Percentiles rank a stretch among this genome's conserved stretches.
Evolutionary conservation across 2,888 invertebrate species (phyloP).

Genomic region (Acleris laterana): DNA sequence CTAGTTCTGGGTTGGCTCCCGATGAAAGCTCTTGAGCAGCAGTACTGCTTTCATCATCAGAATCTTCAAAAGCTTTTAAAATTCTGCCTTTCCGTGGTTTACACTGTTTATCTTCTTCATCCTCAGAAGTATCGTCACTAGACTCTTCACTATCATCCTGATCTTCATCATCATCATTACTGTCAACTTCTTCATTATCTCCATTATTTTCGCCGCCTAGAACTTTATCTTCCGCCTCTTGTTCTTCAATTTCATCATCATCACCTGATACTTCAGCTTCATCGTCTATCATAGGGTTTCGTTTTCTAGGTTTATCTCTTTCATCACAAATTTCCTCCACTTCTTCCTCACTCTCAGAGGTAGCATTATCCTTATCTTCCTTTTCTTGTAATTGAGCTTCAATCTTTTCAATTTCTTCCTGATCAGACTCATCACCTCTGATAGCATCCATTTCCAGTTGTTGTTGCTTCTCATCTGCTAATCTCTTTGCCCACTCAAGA

Average conservation of each 20-base stretch:
- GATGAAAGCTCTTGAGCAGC: not conserved
- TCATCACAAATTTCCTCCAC: slow-evolving; percentile 62
- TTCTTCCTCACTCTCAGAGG: slow-evolving; percentile 80
- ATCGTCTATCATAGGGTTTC: slow-evolving; percentile 71
- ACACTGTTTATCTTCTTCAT: slow-evolving; percentile 47
- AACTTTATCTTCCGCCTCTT: slow-evolving; percentile 32
- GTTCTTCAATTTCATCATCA: slow-evolving; percentile 56
- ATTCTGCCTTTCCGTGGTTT: slow-evolving; percentile 71
- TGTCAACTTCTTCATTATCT: slow-evolving; percentile 32
- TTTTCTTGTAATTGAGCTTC: slow-evolving; percentile 67
- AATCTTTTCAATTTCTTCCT: slow-evolving; percentile 74
- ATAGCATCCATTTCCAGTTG: slow-evolving; percentile 69
- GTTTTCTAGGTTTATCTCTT: slow-evolving; percentile 69
- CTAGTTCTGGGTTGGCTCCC: slow-evolving; percentile 7
- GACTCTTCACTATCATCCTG: slow-evolving; percentile 55
- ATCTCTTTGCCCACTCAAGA: slow-evolving; percentile 87
- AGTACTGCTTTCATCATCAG: slow-evolving; percentile 65
- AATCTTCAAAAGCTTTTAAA: slow-evolving; percentile 78
- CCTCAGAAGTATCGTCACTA: slow-evolving; percentile 63
- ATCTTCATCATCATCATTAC: slow-evolving; percentile 49
- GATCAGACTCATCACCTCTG: slow-evolving; percentile 63
- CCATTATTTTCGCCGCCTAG: not conserved
- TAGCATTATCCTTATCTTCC: slow-evolving; percentile 60
- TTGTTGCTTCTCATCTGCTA: slow-evolving; percentile 76
- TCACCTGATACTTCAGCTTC: slow-evolving; percentile 81